Conservation (phyloP, 35 echinoderm and acorn worm genomes). For the Apostichopus japonicus region DNA sequence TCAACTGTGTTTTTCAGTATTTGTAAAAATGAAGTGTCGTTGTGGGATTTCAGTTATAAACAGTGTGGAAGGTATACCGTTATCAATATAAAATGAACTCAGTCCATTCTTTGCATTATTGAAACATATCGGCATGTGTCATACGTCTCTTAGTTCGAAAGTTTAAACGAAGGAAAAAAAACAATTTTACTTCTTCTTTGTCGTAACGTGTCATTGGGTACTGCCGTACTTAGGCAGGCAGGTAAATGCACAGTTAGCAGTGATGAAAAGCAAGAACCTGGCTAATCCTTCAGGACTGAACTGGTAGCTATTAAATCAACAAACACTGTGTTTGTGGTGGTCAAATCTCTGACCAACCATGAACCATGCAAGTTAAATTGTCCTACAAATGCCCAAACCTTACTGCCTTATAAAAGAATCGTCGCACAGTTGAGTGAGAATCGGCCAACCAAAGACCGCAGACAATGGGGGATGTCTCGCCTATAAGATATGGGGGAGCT, state of each 20-base stretch:
- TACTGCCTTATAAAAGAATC: not conserved
- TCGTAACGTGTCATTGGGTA: no score
- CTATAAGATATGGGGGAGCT: not conserved
- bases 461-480: not conserved
- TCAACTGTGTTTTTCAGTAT: no score
- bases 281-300: no score
- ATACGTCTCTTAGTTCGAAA: no score
- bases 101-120: no score
- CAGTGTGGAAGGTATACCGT: no score
- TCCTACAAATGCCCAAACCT: not conserved
- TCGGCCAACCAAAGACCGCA: not conserved
- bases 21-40: no score
- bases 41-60: no score
- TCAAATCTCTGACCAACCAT: slow-evolving; percentile 13
- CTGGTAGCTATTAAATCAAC: not conserved
- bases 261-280: not conserved
- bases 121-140: no score
- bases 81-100: no score
- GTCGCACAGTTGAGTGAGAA: slow-evolving; percentile 10
- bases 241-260: not conserved
- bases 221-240: not conserved
- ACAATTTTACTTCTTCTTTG: no score
- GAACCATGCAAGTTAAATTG: slow-evolving; percentile 2
- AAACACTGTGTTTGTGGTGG: not conserved
- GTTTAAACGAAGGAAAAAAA: no score